Conservation (phyloP, 2,113 vertebrate genomes). For the Lipophrys pholis region DNA sequence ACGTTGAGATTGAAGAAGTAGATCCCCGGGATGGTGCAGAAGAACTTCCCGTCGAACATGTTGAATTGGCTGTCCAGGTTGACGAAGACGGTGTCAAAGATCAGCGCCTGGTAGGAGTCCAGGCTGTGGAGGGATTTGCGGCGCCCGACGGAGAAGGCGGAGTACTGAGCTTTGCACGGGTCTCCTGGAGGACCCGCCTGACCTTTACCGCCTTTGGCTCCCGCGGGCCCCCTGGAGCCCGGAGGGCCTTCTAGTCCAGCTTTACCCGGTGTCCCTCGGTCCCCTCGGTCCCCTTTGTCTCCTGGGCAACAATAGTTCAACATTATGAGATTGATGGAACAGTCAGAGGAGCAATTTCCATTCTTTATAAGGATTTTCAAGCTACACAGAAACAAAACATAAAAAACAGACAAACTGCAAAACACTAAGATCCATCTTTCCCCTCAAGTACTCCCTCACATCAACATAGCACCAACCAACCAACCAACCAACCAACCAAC, state of each 20-base stretch:
- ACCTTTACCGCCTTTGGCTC: constrained; percentile 89
- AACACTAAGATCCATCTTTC: too few species aligned
- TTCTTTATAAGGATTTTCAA: too few species aligned
- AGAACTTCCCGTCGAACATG: constrained; percentile 90
- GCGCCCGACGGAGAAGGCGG: constrained; percentile 92
- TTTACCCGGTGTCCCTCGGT: constrained; percentile 80
- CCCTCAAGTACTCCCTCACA: too few species aligned
- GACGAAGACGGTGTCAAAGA: constrained; percentile 93
- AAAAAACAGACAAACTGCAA: too few species aligned
- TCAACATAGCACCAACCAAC: too few species aligned
- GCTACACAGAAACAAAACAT: too few species aligned
- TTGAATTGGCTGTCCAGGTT: constrained; percentile 91
- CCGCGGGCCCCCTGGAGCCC: constrained; percentile 83
- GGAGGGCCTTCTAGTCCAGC: constrained; percentile 87
- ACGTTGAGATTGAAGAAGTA: constrained; percentile 97
- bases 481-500: too few species aligned
- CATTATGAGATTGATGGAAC: not conserved
- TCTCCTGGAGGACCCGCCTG: constrained; percentile 87
- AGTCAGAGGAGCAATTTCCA: too few species aligned
- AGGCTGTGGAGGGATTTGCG: constrained; percentile 91
- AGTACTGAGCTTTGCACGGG: constrained; percentile 85
- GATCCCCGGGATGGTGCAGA: constrained; percentile 86
- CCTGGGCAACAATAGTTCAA: constrained; percentile 74
- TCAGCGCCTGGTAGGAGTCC: constrained; percentile 88
- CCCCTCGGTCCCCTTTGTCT: constrained; percentile 93